Evolutionary conservation across 2,888 invertebrate genomes (phyloP).

Genomic region (Oligia fasciuncula): DNA sequence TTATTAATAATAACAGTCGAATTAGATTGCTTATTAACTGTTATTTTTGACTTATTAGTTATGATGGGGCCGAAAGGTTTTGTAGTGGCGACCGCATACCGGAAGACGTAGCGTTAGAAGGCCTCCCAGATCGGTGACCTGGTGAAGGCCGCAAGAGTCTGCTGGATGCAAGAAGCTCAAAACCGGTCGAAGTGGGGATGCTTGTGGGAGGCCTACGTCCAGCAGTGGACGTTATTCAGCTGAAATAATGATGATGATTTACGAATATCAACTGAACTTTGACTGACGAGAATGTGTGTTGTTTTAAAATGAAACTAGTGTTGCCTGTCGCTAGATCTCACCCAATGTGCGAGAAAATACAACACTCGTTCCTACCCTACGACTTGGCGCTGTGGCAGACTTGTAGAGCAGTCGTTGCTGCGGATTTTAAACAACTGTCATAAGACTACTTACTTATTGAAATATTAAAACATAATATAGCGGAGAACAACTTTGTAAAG

Average conservation of each 20-base stretch:
- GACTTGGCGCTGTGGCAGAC: too few relatives aligned
- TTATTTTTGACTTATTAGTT: slow-evolving; percentile 10
- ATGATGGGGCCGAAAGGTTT: background rate
- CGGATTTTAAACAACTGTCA: background rate
- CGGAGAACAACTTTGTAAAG: background rate
- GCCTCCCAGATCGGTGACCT: background rate
- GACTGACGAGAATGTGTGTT: slow-evolving; percentile 9
- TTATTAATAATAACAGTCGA: slow-evolving; percentile 46
- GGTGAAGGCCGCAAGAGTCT: background rate
- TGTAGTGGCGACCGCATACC: background rate
- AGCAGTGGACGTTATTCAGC: too few relatives aligned
- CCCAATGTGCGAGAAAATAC: background rate
- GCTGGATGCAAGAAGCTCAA: too few relatives aligned
- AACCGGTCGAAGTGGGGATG: too few relatives aligned
- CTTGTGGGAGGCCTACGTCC: background rate
- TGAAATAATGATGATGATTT: background rate
- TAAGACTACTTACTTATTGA: too few relatives aligned
- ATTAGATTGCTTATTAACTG: slow-evolving; percentile 40
- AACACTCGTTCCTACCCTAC: background rate
- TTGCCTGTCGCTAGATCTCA: too few relatives aligned
- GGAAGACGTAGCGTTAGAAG: background rate
- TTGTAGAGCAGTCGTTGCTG: too few relatives aligned
- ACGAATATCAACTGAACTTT: slow-evolving; percentile 21
- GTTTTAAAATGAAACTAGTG: background rate
- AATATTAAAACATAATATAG: background rate